Conservation (phyloP, 2,113 vertebrate species). For the Astatoreochromis straeleni region DNA sequence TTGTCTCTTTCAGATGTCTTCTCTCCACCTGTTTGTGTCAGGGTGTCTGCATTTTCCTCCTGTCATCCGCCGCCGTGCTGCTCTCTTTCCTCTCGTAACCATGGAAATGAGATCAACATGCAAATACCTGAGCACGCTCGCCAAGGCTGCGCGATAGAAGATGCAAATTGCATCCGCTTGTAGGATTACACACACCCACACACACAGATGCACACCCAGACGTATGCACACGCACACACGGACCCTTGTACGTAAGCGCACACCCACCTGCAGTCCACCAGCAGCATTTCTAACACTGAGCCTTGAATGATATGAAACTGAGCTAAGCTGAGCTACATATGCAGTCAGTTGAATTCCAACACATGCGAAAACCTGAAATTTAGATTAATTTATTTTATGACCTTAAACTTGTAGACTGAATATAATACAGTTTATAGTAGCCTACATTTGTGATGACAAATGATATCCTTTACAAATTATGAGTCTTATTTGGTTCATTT, state of each 20-base stretch:
- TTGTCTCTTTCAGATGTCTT: background rate
- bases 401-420: background rate
- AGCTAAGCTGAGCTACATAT: background rate
- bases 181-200: conserved; percentile 36
- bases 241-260: background rate
- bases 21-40: conserved; percentile 2
- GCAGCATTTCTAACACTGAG: background rate
- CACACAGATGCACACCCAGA: background rate
- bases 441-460: background rate
- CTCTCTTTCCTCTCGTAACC: conserved; percentile 40
- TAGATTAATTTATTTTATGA: background rate
- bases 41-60: background rate
- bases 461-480: background rate
- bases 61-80: conserved; percentile 10
- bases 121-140: conserved; percentile 55
- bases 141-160: conserved; percentile 21
- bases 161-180: conserved; percentile 58
- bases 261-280: background rate
- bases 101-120: conserved; percentile 63
- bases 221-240: background rate
- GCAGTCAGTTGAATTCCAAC: background rate
- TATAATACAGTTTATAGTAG: background rate
- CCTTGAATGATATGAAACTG: background rate
- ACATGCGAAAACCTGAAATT: background rate
- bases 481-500: background rate